Evolutionary conservation across 2,888 invertebrate species (phyloP).

Genomic region (Acholoe squamosa): DNA sequence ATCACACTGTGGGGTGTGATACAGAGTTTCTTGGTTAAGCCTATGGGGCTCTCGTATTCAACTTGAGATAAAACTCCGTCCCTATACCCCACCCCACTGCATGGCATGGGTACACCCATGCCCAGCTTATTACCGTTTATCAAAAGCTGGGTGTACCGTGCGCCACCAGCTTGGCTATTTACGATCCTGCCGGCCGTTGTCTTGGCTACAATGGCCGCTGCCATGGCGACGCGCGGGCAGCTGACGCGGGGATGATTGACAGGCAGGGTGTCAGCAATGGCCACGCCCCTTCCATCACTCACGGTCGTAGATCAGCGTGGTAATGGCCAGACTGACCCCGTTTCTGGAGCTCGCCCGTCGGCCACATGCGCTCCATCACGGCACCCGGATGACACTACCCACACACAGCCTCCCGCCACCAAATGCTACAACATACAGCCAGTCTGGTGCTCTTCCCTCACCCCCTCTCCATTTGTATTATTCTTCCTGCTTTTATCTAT

Average conservation of each 20-base stretch:
- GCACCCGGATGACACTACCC: conserved; percentile 11
- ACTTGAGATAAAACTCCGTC: too few species aligned
- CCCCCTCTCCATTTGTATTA: too few species aligned
- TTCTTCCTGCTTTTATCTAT: too few species aligned
- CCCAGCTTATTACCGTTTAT: conserved; percentile 55
- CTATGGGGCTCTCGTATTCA: too few species aligned
- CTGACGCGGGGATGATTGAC: conserved; percentile 61
- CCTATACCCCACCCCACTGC: not conserved
- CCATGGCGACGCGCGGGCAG: conserved; percentile 58
- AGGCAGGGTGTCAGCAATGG: conserved; percentile 47
- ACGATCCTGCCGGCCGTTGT: conserved; percentile 56
- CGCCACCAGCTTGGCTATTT: not conserved
- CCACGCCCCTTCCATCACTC: conserved; percentile 61
- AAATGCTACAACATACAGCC: conserved; percentile 15
- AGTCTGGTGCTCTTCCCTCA: not conserved
- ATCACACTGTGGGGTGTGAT: too few species aligned
- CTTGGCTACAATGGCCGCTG: conserved; percentile 60
- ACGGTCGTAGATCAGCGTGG: conserved; percentile 45
- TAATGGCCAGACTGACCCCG: conserved; percentile 60
- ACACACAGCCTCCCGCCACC: not conserved
- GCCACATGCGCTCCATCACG: conserved; percentile 51
- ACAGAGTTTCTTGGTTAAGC: too few species aligned
- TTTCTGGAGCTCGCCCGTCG: conserved; percentile 46
- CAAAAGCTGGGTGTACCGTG: not conserved
- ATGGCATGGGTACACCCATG: not conserved